Conservation (phyloP, 2,797 vertebrate genomes). For the Tokudaia muenninki region DNA sequence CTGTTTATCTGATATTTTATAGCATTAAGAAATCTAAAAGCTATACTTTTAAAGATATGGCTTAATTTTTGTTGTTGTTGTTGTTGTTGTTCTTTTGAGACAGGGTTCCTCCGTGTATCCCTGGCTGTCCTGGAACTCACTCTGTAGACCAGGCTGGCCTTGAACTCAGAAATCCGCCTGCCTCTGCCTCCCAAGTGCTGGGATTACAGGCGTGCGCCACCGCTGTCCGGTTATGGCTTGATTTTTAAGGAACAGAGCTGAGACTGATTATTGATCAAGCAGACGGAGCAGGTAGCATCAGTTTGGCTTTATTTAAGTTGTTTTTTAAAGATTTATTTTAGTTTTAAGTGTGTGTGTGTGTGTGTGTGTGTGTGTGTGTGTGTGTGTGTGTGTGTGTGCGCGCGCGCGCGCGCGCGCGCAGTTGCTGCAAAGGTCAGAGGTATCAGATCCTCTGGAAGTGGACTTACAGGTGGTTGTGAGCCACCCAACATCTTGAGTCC, state of each 20-base stretch:
- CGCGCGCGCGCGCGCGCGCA: background rate
- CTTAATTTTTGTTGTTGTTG: background rate
- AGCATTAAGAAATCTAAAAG: background rate
- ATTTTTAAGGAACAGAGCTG: background rate
- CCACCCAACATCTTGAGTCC: background rate
- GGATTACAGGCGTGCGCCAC: too few species aligned
- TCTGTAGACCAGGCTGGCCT: too few species aligned
- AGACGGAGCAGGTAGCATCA: background rate
- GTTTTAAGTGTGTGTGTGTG: background rate
- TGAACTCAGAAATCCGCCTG: too few species aligned
- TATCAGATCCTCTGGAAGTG: background rate
- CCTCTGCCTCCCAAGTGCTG: too few species aligned
- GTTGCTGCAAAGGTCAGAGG: background rate
- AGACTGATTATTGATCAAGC: background rate
- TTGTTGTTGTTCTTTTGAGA: too few species aligned
- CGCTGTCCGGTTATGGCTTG: background rate
- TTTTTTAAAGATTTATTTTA: background rate
- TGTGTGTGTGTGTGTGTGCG: background rate
- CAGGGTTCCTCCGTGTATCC: too few species aligned
- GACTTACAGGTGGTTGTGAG: background rate
- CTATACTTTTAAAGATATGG: background rate
- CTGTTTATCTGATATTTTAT: background rate
- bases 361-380: background rate
- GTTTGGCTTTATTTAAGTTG: background rate
- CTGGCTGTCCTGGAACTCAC: too few species aligned